phyloP scores from a whole-genome alignment of 30 jellyfish, hydroid and myxozoan species.

The Aurelia sp. region DNA sequence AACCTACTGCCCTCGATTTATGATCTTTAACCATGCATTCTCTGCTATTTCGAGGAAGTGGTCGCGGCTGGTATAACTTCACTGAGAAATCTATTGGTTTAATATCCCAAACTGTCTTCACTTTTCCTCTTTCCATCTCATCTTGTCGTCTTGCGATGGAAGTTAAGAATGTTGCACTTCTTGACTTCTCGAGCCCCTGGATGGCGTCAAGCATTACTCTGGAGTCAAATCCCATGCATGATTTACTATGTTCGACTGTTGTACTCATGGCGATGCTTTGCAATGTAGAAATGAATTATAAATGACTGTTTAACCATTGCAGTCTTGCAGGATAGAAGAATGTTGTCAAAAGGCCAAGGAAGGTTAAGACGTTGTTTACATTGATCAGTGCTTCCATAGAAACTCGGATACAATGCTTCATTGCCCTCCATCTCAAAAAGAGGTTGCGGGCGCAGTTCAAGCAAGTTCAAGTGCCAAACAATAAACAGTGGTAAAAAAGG shows the following conservation, averaged over 20 bases:
- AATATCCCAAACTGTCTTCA: constrained; percentile 58
- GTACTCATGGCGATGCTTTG: constrained; percentile 20
- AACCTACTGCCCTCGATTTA: neutral
- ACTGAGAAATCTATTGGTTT: constrained; percentile 62
- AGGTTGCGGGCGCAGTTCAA: neutral
- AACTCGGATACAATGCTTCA: constrained; percentile 25
- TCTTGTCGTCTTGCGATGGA: constrained; percentile 11
- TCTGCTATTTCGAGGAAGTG: constrained; percentile 39
- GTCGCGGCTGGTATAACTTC: constrained; percentile 42
- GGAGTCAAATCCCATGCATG: constrained; percentile 44
- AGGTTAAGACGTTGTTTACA: constrained; percentile 32
- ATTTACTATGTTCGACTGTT: constrained; percentile 2
- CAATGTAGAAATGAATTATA: neutral
- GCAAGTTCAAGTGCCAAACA: too few species aligned
- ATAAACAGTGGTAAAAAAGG: too few species aligned
- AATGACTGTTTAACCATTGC: too few species aligned
- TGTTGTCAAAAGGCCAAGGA: too few species aligned
- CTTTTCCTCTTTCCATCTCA: constrained; percentile 7
- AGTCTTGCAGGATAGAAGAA: too few species aligned
- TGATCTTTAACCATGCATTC: constrained; percentile 26
- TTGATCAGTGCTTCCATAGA: constrained; percentile 31
- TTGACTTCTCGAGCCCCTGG: constrained; percentile 53
- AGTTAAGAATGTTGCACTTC: constrained; percentile 31
- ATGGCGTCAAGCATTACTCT: constrained; percentile 43
- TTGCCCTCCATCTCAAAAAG: constrained; percentile 18